Evolutionary conservation across 2,113 vertebrate genomes (phyloP).

Genomic region (Nothoprocta pentlandii): DNA sequence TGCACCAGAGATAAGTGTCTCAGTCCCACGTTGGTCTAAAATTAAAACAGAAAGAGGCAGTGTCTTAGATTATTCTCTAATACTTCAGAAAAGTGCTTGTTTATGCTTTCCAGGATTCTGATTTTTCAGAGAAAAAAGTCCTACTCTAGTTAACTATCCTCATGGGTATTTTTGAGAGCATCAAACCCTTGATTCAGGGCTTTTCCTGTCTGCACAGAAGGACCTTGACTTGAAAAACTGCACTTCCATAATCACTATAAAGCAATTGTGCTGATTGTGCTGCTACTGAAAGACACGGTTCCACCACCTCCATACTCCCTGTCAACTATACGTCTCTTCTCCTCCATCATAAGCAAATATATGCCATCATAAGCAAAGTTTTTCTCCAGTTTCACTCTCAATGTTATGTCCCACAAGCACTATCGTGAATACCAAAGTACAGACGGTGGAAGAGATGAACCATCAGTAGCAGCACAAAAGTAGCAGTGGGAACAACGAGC

Average conservation of each 20-base stretch:
- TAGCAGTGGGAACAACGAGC: no score
- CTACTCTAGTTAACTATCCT: background rate
- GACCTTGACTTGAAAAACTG: background rate
- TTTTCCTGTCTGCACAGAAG: background rate
- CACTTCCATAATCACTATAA: background rate
- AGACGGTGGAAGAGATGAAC: no score
- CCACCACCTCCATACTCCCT: background rate
- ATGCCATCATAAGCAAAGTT: no score
- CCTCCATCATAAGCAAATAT: fast-evolving
- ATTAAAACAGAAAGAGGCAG: background rate
- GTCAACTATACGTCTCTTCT: background rate
- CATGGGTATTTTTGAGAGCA: background rate
- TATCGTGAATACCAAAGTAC: no score
- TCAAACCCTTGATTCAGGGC: background rate
- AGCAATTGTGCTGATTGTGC: background rate
- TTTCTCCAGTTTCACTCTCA: no score
- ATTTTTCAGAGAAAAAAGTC: background rate
- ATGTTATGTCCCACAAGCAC: no score
- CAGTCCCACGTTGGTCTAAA: background rate
- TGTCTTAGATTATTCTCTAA: background rate
- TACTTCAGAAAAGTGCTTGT: background rate
- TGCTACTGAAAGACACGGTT: background rate
- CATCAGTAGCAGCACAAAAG: no score
- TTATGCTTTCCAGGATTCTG: background rate
- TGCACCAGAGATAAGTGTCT: background rate